Percentiles rank a stretch among this genome's conserved stretches.
phyloP scores from a whole-genome alignment of 2,888 invertebrate species.

The Scaptomyza flava region DNA sequence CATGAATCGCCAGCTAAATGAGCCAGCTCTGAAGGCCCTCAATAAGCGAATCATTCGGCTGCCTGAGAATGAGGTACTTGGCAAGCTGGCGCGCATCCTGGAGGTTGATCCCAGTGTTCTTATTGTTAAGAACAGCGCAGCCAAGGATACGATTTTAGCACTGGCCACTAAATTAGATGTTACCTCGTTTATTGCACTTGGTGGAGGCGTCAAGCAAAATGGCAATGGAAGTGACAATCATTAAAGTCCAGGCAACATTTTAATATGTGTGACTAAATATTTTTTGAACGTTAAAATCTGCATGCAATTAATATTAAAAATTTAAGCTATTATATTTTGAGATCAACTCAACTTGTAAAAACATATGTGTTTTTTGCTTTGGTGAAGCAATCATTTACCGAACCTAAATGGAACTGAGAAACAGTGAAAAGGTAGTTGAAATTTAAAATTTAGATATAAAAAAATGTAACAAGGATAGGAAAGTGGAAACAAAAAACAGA shows the following conservation, averaged over 20 bases:
- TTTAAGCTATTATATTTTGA: conserved; percentile 20
- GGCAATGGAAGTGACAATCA: conserved; percentile 44
- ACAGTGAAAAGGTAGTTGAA: too few species aligned
- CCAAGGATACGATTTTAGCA: conserved; percentile 87
- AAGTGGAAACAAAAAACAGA: too few species aligned
- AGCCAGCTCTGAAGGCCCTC: conserved; percentile 87
- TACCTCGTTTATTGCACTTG: conserved; percentile 86
- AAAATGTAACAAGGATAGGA: too few species aligned
- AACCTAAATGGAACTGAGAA: too few species aligned
- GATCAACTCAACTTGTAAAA: not conserved
- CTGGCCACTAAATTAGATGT: conserved; percentile 90
- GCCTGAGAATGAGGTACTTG: conserved; percentile 88
- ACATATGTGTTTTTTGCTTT: not conserved
- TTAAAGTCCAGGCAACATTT: conserved; percentile 1
- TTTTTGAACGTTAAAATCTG: not conserved
- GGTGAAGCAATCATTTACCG: not conserved
- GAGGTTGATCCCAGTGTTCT: conserved; percentile 92
- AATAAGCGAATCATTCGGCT: conserved; percentile 91
- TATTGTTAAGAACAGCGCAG: conserved; percentile 84
- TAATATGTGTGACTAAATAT: not conserved
- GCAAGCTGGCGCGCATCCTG: conserved; percentile 90
- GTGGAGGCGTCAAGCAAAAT: conserved; percentile 47
- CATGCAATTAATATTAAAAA: conserved; percentile 22
- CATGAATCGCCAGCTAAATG: conserved; percentile 68
- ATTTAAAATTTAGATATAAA: too few species aligned